These are phyloP conservation scores for Microvelia longipes DNA, from an alignment of 1,140 invertebrate genomes.

Conservation along the genomic window DNA sequence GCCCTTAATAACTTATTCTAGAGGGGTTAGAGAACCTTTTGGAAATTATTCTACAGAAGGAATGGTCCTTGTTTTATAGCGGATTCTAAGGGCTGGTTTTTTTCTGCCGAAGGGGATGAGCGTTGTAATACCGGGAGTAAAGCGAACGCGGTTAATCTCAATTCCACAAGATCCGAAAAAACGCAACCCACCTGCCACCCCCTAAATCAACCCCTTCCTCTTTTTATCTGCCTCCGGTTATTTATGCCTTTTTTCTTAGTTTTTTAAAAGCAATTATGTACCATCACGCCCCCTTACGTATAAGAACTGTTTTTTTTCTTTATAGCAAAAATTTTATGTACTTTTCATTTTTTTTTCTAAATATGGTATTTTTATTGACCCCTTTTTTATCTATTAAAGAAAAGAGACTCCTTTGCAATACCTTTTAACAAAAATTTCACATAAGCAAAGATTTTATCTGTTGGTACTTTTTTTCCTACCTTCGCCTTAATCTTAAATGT, in stretches of 20 bases:
- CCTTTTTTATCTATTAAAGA: not conserved
- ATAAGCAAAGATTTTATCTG: not conserved
- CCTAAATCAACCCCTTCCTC: not conserved
- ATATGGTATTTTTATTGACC: not conserved
- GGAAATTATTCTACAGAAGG: not conserved
- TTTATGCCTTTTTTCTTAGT: conserved; percentile 2
- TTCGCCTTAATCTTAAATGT: too few relatives aligned
- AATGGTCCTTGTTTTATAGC: not conserved
- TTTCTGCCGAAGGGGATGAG: not conserved
- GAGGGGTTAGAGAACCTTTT: not conserved
- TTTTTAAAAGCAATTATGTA: conserved; percentile 6
- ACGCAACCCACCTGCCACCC: not conserved
- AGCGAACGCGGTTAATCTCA: conserved; percentile 1
- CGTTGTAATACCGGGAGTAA: not conserved
- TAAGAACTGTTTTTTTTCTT: not conserved
- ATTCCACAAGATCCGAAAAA: not conserved
- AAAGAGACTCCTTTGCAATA: not conserved
- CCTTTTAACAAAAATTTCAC: not conserved
- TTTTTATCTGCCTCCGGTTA: not conserved
- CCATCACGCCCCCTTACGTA: not conserved
- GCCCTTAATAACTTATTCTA: not conserved
- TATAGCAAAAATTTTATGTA: not conserved
- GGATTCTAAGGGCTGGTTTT: not conserved
- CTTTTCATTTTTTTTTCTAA: not conserved
- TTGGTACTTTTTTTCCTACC: not conserved